phyloP scores from a whole-genome alignment of 2,888 invertebrate genomes.

The Rhamphomyia laevipes region DNA sequence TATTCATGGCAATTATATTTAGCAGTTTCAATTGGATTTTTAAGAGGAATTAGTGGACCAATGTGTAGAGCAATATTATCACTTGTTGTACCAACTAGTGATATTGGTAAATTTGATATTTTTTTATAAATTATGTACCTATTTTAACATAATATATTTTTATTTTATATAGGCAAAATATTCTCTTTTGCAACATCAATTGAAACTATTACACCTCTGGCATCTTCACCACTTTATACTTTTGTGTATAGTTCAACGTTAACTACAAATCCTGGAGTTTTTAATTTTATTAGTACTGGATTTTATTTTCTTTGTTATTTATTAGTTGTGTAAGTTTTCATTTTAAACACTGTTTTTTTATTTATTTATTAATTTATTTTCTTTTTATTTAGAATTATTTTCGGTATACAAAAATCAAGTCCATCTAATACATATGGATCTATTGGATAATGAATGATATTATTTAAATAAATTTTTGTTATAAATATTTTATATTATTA shows the following conservation, averaged over 20 bases:
- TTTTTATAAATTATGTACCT: not conserved
- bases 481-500: too few species aligned
- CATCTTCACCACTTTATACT: conserved; percentile 51
- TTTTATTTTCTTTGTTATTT: conserved; percentile 33
- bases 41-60: conserved; percentile 32
- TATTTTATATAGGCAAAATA: conserved; percentile 43
- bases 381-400: conserved; percentile 25
- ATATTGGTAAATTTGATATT: conserved; percentile 32
- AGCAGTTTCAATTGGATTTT: conserved; percentile 27
- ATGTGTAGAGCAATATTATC: conserved; percentile 37
- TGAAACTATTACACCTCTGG: conserved; percentile 50
- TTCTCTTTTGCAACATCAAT: conserved; percentile 54
- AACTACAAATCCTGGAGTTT: conserved; percentile 44
- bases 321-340: conserved; percentile 25
- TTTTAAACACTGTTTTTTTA: not conserved
- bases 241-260: conserved; percentile 49
- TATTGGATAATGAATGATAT: not conserved
- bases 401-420: conserved; percentile 29
- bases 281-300: conserved; percentile 44
- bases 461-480: too few species aligned
- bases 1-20: conserved; percentile 31
- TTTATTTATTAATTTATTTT: not conserved
- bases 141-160: not conserved
- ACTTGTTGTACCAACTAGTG: conserved; percentile 28
- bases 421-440: not conserved